Percentiles rank a stretch among this genome's conserved stretches.
These are phyloP conservation scores for Amphipyra tragopoginis DNA, from an alignment of 2,888 invertebrate genomes.

Conservation along the genomic window DNA sequence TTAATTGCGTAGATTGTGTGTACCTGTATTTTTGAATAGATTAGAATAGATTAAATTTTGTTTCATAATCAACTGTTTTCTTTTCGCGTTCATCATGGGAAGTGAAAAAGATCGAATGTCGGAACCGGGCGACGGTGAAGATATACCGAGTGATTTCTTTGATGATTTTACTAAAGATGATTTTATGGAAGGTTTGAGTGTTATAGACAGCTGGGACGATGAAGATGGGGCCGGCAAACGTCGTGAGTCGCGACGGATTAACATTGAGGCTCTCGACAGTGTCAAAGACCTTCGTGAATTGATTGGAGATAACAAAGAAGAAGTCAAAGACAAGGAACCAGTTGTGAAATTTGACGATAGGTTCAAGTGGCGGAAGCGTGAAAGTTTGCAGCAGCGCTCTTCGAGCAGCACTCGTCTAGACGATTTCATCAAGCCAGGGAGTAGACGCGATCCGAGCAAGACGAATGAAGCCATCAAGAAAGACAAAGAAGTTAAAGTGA, in stretches of 20 bases:
- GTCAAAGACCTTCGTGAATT: slow-evolving; percentile 78
- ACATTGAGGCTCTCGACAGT: slow-evolving; percentile 66
- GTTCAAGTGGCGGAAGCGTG: slow-evolving; percentile 38
- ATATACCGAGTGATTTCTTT: slow-evolving; percentile 86
- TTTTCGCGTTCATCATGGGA: slow-evolving; percentile 51
- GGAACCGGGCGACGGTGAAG: slow-evolving; percentile 75
- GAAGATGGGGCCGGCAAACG: slow-evolving; percentile 49
- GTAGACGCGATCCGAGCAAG: slow-evolving; percentile 83
- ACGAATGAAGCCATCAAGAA: slow-evolving; percentile 83
- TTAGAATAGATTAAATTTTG: slow-evolving; percentile 13
- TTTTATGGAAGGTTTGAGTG: slow-evolving; percentile 85
- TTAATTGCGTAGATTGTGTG: slow-evolving; percentile 3
- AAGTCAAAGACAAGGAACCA: slow-evolving; percentile 23
- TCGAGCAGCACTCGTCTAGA: slow-evolving; percentile 66
- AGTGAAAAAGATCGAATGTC: slow-evolving; percentile 57
- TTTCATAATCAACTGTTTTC: slow-evolving; percentile 25
- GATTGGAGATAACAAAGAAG: slow-evolving; percentile 62
- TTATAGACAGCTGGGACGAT: slow-evolving; percentile 85
- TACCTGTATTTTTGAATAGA: slow-evolving; percentile 1
- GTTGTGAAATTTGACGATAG: slow-evolving; percentile 26
- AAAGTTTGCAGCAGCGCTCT: slow-evolving; percentile 40
- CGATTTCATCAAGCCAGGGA: slow-evolving; percentile 81
- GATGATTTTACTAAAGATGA: slow-evolving; percentile 85
- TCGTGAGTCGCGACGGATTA: slow-evolving; percentile 55
- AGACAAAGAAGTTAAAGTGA: slow-evolving; percentile 85